Conservation (phyloP, 2,113 vertebrate genomes). For the Gorsachius goisagi region DNA sequence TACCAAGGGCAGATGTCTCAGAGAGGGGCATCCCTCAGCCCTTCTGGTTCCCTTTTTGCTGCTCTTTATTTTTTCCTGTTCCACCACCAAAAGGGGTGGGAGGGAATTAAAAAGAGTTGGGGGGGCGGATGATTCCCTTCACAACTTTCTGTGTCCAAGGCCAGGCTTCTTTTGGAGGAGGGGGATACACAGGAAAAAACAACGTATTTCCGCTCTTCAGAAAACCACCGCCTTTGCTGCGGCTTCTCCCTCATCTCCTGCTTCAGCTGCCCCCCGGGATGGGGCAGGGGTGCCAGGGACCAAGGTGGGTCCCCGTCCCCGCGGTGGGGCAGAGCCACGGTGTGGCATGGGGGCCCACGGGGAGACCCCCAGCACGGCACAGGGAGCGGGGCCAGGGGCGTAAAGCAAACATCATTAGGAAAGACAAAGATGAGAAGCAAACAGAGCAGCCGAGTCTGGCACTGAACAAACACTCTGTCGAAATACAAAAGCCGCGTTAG, state of each 20-base stretch:
- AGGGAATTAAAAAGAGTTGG: not conserved
- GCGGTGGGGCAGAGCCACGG: accelerated
- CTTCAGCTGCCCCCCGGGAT: accelerated
- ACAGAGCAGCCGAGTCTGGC: conserved; percentile 59
- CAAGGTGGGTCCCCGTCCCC: not conserved
- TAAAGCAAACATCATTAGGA: conserved; percentile 70
- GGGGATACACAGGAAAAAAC: not conserved
- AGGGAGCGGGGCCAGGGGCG: not conserved
- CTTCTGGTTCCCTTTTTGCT: not conserved
- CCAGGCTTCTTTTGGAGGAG: not conserved
- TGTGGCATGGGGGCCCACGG: not conserved
- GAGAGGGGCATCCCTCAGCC: not conserved
- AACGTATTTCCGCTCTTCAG: not conserved
- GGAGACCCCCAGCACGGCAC: not conserved
- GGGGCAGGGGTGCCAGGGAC: not conserved
- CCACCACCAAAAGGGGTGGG: not conserved
- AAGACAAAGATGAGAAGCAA: conserved; percentile 69
- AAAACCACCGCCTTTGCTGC: not conserved
- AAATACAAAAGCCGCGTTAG: conserved; percentile 1
- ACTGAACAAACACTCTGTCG: conserved; percentile 44
- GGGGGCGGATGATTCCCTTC: not conserved
- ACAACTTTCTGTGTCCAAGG: not conserved
- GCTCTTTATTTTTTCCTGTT: not conserved
- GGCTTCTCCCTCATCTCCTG: not conserved
- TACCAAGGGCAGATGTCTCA: not conserved